Evolutionary conservation across 2,888 invertebrate genomes (phyloP).

Genomic region (Chrysolina americana): DNA sequence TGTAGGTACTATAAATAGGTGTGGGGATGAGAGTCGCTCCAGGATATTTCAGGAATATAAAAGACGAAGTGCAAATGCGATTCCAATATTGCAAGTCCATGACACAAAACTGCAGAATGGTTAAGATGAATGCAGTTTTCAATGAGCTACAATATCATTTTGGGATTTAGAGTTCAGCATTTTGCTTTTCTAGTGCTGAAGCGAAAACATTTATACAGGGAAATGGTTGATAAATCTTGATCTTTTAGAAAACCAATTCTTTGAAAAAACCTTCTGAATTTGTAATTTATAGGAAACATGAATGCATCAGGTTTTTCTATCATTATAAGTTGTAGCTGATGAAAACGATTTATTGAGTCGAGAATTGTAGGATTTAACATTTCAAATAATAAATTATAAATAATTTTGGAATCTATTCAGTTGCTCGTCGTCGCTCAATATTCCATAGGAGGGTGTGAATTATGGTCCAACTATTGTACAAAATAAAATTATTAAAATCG

Average conservation of each 20-base stretch:
- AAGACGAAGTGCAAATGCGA: conserved; percentile 52
- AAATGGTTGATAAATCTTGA: conserved; percentile 14
- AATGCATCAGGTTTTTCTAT: too few species aligned
- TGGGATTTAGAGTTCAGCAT: conserved; percentile 9
- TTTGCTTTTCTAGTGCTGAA: conserved; percentile 18
- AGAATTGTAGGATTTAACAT: too few species aligned
- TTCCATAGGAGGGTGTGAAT: too few species aligned
- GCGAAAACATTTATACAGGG: neutral
- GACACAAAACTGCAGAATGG: conserved; percentile 65
- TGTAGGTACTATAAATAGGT: too few species aligned
- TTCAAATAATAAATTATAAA: too few species aligned
- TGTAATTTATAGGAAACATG: neutral
- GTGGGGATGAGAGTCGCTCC: too few species aligned
- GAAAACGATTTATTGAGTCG: too few species aligned
- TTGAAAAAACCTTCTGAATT: neutral
- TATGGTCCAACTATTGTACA: too few species aligned
- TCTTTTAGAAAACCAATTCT: neutral
- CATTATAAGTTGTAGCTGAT: too few species aligned
- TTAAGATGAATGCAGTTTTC: conserved; percentile 65
- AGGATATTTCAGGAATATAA: conserved; percentile 44
- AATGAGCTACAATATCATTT: conserved; percentile 46
- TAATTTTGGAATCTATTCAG: too few species aligned
- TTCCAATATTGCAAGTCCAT: conserved; percentile 54
- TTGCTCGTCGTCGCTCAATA: too few species aligned
- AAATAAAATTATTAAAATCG: too few species aligned